Evolutionary conservation across 2,113 vertebrate species (phyloP), one percentile per base, ranked within the genome.

Genomic region (Anarrhichthys ocellatus): DNA sequence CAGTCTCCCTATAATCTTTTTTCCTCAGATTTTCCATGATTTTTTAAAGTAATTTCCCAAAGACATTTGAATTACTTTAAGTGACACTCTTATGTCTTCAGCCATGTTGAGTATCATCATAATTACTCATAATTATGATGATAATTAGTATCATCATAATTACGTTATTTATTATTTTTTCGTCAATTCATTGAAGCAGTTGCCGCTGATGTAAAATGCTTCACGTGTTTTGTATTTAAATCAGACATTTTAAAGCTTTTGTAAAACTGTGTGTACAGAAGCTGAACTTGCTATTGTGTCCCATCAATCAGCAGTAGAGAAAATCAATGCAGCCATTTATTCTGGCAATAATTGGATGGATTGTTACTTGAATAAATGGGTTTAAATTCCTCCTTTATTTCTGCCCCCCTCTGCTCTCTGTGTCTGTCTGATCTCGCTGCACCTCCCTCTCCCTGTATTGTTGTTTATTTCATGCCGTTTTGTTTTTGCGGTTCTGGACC

Each of bases 401-500:
- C n/a, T 32, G 34, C 40, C 76, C 13, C 80, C 14, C 44, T 44
- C 59, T 14, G 22, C 56, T 69, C 22, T 17, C 48, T 52, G 36
- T 59, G 46, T 70, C 29, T 44, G 58, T 77, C 34, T 76, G 62
- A 82, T 74, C 58, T 76, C 56, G 62, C 34, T 77, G 65, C 67
- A 54, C 74, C 82, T 67, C 52, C 52, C 56, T 71, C 69, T 67
- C 42, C 72, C 29, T 32, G 27, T 84, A 77, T 78, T 84, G 78
- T 76, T 81, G 76, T 87, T 85, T 79, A 73, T 67, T 85, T 46
- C 40, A 1, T 42, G 52, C 70, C 62, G 69, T 79, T 84, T 75
- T 32, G 32, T 38, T 89, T 76, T 52, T 82, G 63, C 70, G 62
- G 75, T 73, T 87, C 11, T 86, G 79, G 63, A 69, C 68, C 24